Base-by-base conservation (phyloP, 2,113 vertebrate genomes). In the Microcebus tavaratra region DNA sequence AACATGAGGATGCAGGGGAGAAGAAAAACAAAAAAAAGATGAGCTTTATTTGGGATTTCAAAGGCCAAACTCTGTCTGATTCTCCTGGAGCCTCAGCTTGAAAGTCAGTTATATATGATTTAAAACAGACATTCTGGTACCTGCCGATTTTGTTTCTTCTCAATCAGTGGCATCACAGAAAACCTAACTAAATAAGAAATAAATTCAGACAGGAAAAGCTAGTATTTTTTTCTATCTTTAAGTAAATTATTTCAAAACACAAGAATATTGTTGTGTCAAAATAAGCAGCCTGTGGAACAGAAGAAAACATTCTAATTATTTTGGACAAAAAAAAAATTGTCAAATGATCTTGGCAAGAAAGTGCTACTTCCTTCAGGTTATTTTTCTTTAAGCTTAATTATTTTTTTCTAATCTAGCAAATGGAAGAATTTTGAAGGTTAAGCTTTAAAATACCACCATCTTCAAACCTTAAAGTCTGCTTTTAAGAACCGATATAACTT, bases 301-400 rank as follows among this genome's bases (percentile, higher is more conserved):
- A 97, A 91, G 27, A 98, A 97, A 97, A 91, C 68, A 85, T 90
- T 96, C 53, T 82, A 96, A 97, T 96, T 98, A 98, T 97, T 97
- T 95, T 78, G 39, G 90, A 79, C 59, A 53, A 59, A 45, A 91
- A 55, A 86, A 55, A 86, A 42, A 39, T 34, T 31, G 53, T 80
- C 76, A 96, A 97, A 93, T 94, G 55, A 92, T 97, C 42, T 90
- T 93, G 79, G 81, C 79, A 96, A 96, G 59, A 82, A 95, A 89
- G 57, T 76, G 17, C 18, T 89, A 75, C 67, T 86, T 91, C 36
- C 97, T 97, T 87, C 55, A 96, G 63, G 42, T 95, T 97, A 89
- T 82, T 90, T 87, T 97, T 94, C 65, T 92, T 96, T 87, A 80
- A 84, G 55, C 8, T 85, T 96, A 70, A 86, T 70, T 87, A 59